A percentile compares a stretch with the other conserved stretches of the same genome.
phyloP scores from a whole-genome alignment of 2,888 invertebrate genomes.

The Bibio marci region DNA sequence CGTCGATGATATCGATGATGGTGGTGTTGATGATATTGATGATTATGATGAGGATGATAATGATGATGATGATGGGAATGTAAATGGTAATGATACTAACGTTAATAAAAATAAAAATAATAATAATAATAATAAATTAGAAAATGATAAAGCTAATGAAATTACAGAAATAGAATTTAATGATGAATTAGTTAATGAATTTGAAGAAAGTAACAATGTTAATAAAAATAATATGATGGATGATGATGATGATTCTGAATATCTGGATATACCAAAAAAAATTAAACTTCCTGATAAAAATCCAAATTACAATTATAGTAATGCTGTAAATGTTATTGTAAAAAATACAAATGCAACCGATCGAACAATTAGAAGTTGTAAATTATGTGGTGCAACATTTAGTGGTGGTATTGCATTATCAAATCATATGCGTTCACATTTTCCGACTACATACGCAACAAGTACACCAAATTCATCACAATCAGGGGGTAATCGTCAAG shows the following conservation, averaged over 20 bases:
- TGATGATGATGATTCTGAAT: too few species aligned
- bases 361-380: conserved; percentile 16
- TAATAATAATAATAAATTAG: conserved; percentile 11
- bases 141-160: conserved; percentile 2
- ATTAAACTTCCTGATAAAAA: too few species aligned
- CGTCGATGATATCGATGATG: background rate
- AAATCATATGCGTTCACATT: conserved; percentile 28
- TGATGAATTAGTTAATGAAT: too few species aligned
- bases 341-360: too few species aligned
- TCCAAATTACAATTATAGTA: too few species aligned
- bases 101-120: conserved; percentile 20
- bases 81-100: background rate
- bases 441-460: conserved; percentile 12
- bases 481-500: too few species aligned
- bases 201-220: too few species aligned
- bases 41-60: conserved; percentile 12
- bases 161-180: too few species aligned
- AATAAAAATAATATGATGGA: too few species aligned
- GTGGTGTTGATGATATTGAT: conserved; percentile 1
- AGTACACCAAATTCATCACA: too few species aligned
- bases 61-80: background rate
- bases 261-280: too few species aligned
- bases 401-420: conserved; percentile 26
- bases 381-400: conserved; percentile 25
- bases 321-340: too few species aligned